Percentiles rank a stretch among this genome's conserved stretches.
These are phyloP conservation scores for Cephonodes hylas DNA, from an alignment of 2,888 invertebrate species.

Conservation along the genomic window DNA sequence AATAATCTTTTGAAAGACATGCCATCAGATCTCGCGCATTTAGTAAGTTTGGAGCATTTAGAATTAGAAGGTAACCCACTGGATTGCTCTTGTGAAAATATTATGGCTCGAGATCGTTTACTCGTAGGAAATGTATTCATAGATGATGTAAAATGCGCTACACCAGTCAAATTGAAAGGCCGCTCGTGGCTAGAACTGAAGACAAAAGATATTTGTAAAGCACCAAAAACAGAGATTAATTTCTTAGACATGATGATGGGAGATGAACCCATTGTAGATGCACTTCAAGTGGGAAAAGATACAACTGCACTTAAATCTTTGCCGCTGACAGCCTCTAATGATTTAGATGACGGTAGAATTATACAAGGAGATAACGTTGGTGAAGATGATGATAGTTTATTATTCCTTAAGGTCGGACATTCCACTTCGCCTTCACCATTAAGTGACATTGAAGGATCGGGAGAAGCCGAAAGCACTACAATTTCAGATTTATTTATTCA, in stretches of 20 bases:
- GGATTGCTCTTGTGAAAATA: conserved; percentile 85
- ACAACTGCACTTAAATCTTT: conserved; percentile 65
- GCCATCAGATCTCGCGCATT: conserved; percentile 79
- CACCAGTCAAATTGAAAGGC: conserved; percentile 75
- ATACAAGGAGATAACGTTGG: conserved; percentile 47
- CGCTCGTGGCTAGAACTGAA: conserved; percentile 81
- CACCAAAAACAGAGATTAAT: conserved; percentile 50
- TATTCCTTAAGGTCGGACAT: conserved; percentile 62
- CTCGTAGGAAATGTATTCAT: conserved; percentile 77
- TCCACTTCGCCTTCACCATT: conserved; percentile 41
- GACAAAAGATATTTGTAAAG: conserved; percentile 77
- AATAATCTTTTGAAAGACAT: conserved; percentile 82
- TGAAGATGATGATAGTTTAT: conserved; percentile 67
- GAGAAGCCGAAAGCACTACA: conserved; percentile 66
- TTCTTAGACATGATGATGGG: conserved; percentile 83
- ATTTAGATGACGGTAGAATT: conserved; percentile 69
- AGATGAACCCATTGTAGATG: conserved; percentile 80
- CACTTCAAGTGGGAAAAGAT: conserved; percentile 59
- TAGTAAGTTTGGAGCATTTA: conserved; percentile 82
- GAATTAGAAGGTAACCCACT: conserved; percentile 86
- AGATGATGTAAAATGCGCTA: conserved; percentile 79
- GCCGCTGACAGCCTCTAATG: conserved; percentile 55
- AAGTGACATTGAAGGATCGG: conserved; percentile 57
- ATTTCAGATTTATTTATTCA: conserved; percentile 57
- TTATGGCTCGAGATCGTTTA: conserved; percentile 83